Conservation (phyloP, 2,797 vertebrate species). For the Tokudaia tokunoshimensis region DNA sequence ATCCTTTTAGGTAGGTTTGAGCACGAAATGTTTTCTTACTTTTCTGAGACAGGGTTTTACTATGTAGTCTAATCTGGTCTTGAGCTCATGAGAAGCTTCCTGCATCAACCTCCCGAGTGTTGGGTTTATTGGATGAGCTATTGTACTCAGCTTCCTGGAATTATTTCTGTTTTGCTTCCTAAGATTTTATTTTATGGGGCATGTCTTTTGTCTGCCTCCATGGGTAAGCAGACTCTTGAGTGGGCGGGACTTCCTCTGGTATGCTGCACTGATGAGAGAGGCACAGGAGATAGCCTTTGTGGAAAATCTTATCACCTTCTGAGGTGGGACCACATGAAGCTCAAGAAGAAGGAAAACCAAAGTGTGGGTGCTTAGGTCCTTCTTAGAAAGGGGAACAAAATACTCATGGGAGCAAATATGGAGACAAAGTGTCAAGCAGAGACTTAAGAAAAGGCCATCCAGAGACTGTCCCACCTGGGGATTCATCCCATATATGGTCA, state of each 20-base stretch:
- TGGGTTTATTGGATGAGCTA: not conserved
- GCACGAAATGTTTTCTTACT: not conserved
- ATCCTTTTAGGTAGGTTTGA: not conserved
- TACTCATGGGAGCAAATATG: no score
- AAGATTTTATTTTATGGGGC: not conserved
- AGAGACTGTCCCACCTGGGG: no score
- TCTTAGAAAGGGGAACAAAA: no score
- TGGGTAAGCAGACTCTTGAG: not conserved
- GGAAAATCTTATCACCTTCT: not conserved
- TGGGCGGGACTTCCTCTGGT: not conserved
- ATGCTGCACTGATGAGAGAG: not conserved
- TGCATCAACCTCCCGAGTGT: not conserved
- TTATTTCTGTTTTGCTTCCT: not conserved
- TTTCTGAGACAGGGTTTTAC: not conserved
- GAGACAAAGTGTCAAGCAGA: no score
- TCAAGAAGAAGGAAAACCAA: no score
- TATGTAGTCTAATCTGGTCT: not conserved
- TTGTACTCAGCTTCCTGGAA: not conserved
- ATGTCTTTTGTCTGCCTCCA: not conserved
- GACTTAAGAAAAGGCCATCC: no score
- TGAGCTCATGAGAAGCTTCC: not conserved
- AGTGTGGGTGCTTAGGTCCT: no score
- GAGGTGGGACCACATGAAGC: not conserved
- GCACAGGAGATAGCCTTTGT: not conserved
- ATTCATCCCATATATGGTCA: no score